These are phyloP conservation scores for Dynastes maya DNA, from an alignment of 2,888 invertebrate genomes.

Conservation along the genomic window DNA sequence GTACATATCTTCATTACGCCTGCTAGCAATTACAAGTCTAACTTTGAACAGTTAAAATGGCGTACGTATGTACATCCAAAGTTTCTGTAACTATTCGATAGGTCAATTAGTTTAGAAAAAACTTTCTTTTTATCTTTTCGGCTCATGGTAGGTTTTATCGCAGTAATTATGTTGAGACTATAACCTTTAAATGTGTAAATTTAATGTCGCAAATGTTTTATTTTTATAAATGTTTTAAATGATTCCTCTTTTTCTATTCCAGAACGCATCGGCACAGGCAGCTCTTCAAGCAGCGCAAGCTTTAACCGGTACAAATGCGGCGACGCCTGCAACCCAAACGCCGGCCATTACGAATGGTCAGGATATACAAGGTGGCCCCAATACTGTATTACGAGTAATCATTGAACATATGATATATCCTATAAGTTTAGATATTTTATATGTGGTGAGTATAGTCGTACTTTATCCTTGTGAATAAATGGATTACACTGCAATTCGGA, in stretches of 20 bases:
- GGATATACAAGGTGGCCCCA: conserved; percentile 91
- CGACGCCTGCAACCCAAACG: conserved; percentile 74
- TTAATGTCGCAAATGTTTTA: too few relatives aligned
- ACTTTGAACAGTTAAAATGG: background rate
- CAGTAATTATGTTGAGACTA: background rate
- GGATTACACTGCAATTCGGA: background rate
- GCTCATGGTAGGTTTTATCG: too few relatives aligned
- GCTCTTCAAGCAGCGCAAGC: conserved; percentile 90
- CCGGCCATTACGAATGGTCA: conserved; percentile 72
- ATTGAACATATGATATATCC: conserved; percentile 99
- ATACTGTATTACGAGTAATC: conserved; percentile 97
- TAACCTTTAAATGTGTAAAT: too few relatives aligned
- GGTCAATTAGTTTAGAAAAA: conserved; percentile 1
- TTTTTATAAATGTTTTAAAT: too few relatives aligned
- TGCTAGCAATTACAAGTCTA: background rate
- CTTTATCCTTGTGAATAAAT: too few relatives aligned
- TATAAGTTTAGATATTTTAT: conserved; percentile 96
- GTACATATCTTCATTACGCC: background rate
- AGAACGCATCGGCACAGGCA: conserved; percentile 89
- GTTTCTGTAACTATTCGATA: background rate
- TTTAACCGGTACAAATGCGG: conserved; percentile 78
- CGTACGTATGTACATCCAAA: background rate
- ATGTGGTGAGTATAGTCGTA: conserved; percentile 76
- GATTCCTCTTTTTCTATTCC: conserved; percentile 65
- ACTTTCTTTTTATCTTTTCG: background rate